These are phyloP conservation scores for Alauda arvensis DNA, from an alignment of 2,797 vertebrate genomes.

Conservation along the genomic window DNA sequence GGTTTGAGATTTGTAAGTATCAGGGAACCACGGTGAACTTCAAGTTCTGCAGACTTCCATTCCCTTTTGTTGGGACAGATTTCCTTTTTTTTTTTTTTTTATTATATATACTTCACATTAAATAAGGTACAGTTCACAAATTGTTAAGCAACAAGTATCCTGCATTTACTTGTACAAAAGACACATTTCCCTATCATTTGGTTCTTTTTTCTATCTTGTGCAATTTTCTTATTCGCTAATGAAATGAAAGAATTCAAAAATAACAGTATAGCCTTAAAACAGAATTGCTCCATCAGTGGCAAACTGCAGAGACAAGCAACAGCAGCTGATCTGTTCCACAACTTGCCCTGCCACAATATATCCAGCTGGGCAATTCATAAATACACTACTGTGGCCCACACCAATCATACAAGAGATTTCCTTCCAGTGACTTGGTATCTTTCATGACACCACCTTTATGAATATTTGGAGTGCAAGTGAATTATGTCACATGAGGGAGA, in stretches of 20 bases:
- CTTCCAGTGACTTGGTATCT: background rate
- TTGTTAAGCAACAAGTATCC: background rate
- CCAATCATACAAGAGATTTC: background rate
- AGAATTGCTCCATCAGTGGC: background rate
- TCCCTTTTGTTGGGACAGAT: background rate
- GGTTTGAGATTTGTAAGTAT: background rate
- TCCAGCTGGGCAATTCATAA: rapidly evolving
- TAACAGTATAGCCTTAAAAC: background rate
- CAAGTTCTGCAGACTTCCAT: background rate
- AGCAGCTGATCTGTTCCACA: background rate
- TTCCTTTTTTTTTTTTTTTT: background rate
- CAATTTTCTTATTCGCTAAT: background rate
- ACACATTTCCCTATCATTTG: background rate
- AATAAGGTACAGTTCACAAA: background rate
- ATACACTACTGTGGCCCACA: too few species aligned
- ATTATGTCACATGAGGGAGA: background rate
- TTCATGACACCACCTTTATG: background rate
- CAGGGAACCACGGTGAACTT: background rate
- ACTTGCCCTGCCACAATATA: background rate
- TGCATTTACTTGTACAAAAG: background rate
- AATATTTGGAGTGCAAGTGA: background rate
- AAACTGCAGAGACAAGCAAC: background rate
- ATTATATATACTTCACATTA: background rate
- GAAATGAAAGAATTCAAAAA: background rate
- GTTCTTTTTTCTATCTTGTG: background rate